Evolutionary conservation across 2,888 invertebrate genomes (phyloP).

Genomic region (Endomychus coccineus): DNA sequence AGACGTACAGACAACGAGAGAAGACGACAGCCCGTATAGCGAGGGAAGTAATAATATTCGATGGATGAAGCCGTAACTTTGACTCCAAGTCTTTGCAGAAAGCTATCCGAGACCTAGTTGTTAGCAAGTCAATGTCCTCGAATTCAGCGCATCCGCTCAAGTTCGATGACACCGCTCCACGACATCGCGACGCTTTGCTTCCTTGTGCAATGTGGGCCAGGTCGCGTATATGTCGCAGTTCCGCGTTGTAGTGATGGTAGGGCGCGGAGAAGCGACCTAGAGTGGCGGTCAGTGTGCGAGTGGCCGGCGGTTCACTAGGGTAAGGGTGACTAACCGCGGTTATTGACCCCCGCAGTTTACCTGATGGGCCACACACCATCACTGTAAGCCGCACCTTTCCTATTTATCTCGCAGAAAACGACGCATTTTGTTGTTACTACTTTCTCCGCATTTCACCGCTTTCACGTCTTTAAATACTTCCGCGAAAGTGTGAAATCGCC

Average conservation of each 20-base stretch:
- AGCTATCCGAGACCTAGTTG: slow-evolving; percentile 16
- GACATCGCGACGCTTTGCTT: slow-evolving; percentile 38
- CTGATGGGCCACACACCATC: slow-evolving; percentile 10
- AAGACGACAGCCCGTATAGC: too few relatives aligned
- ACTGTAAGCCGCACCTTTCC: too few relatives aligned
- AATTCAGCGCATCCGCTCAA: slow-evolving; percentile 32
- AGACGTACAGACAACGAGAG: too few relatives aligned
- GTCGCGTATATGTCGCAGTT: slow-evolving; percentile 33
- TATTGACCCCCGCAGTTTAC: slow-evolving; percentile 27
- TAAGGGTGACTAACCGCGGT: slow-evolving; percentile 45
- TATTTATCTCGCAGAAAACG: too few relatives aligned
- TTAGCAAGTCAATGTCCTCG: slow-evolving; percentile 34
- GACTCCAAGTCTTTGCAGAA: slow-evolving; percentile 9
- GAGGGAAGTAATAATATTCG: too few relatives aligned
- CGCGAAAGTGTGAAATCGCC: slow-evolving; percentile 10
- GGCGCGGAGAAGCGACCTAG: slow-evolving; percentile 34
- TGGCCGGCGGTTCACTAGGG: slow-evolving; percentile 46
- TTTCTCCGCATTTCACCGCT: slow-evolving; percentile 11
- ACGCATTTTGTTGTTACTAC: too few relatives aligned
- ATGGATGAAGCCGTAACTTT: too few relatives aligned
- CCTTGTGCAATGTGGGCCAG: slow-evolving; percentile 40
- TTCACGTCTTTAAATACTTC: slow-evolving; percentile 11
- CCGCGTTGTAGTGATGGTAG: slow-evolving; percentile 33
- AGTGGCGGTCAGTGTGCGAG: slow-evolving; percentile 45
- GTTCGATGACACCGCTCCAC: slow-evolving; percentile 24